Conservation (phyloP, 2,888 invertebrate genomes). For the Torymus texanus region DNA sequence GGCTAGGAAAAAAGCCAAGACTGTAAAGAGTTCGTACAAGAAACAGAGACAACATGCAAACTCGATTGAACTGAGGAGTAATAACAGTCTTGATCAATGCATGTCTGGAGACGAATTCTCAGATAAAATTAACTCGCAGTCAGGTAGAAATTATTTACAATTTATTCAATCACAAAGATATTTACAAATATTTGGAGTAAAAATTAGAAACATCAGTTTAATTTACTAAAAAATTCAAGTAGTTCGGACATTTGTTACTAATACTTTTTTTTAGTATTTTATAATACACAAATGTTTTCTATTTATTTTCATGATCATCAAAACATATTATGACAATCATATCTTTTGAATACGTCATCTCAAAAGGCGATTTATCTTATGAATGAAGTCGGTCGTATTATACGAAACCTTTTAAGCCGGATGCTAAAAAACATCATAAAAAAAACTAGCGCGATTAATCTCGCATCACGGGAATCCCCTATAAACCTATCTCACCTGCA, state of each 20-base stretch:
- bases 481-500: constrained; percentile 16
- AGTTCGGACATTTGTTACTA: no score
- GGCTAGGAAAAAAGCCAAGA: constrained; percentile 79
- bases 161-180: neutral
- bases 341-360: constrained; percentile 1
- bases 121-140: constrained; percentile 64
- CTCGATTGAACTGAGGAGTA: constrained; percentile 52
- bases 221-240: no score
- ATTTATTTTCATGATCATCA: neutral
- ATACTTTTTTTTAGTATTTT: neutral
- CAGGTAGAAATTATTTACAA: constrained; percentile 63
- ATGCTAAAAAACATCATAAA: constrained; percentile 15
- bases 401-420: neutral
- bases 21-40: constrained; percentile 76
- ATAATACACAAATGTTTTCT: no score
- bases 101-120: constrained; percentile 67
- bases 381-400: neutral
- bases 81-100: constrained; percentile 63
- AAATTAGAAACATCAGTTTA: no score
- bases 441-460: neutral
- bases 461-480: constrained; percentile 4
- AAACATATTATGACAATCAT: constrained; percentile 4
- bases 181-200: neutral
- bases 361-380: neutral
- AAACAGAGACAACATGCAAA: constrained; percentile 67